Base-by-base conservation (phyloP, 2,888 invertebrate species). In the Nezara viridula region DNA sequence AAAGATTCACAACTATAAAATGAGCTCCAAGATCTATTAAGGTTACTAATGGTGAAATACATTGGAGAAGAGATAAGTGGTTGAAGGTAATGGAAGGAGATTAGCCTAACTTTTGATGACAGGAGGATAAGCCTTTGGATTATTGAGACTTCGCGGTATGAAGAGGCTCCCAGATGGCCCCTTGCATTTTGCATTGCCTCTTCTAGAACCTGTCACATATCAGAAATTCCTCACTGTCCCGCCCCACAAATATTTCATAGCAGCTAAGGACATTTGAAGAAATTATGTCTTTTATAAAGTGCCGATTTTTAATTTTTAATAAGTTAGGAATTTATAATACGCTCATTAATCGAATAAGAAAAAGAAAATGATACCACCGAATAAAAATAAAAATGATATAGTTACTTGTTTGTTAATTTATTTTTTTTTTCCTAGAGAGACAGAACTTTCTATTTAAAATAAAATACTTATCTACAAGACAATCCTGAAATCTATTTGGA, bases 111-210 rank as follows among this genome's bases (percentile, higher is more conserved):
- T 47, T 47, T 10, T 12, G 81, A 47, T 81, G 81, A 81, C 40
- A 44, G 81, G n/a, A 47, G 24, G 44, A 81, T 81, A 4, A 81
- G 81, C 81, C 81, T 44, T 44, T 81, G 81, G 81, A 81, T 81
- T 81, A 81, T 81, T 81, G 81, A 81, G 44, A n/a, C 24, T 19
- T 16, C 24, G 12, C 44, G 21, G 81, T n/a, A n/a, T 10, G 21
- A n/a, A n/a, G 44, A 14, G 81, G 10, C 12, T 1, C 21, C 6
- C 44, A n/a, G 44, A 44, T 44, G 44, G 81, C 24, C 24, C n/a
- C 44, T 47, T 81, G 44, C 81, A 81, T 81, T 81, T 81, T 81
- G 81, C 47, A 81, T 81, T 4, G 12, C 81, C 16, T 44, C 81
- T 47, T 81, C 81, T 40, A 14, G 12, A n/a, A 81, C n/a, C 81